Evolutionary conservation across 2,888 invertebrate species (phyloP), one percentile per base, ranked within the genome.

Genomic region (Sclerodermus sp.): DNA sequence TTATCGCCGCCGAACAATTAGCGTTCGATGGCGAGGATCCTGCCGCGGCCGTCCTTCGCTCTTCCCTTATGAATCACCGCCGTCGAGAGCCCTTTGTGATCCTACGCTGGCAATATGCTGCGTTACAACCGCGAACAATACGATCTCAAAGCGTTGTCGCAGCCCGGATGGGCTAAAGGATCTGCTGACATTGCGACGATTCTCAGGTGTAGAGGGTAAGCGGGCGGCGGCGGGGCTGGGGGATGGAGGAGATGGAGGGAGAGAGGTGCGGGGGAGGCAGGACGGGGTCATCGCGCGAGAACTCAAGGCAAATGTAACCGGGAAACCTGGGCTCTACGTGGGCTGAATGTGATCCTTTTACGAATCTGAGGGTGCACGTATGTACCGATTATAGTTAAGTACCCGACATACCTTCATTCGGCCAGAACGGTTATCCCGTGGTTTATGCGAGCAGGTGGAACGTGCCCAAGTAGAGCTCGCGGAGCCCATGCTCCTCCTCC

Each of bases 361-460:
- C 31, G 36, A 42, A 37, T 46, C 34, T 38, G 40, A 32, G 30
- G 44, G 43, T 40, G 30, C 47, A 42, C 45, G 47, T 47, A 45
- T 34, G 42, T 40, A 48, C 39, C 42, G 32, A 58, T 58, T 54
- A 52, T 47, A 32, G 16, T 34, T 47, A 41, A 43, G 52, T 58
- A 45, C 45, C 42, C 49, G 34, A 13, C 13, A 13, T 34, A 34
- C 42, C 39, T 43, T 23, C 29, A 42, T 46, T 18, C 40, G 29
- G 17, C 43, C 47, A 46, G 50, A 49, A 30, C 42, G 49, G 53
- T 49, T 54, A 47, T 52, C 31, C 48, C 42, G 39, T 36, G 44
- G 45, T 47, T 46, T 45, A 47, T 51, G 56, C 50, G 47, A 47
- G 56, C 59, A 59, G 60, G 62, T 62, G 58, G 51, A 64, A 60